phyloP scores from a whole-genome alignment of 2,797 vertebrate species.

The Periparus ater region DNA sequence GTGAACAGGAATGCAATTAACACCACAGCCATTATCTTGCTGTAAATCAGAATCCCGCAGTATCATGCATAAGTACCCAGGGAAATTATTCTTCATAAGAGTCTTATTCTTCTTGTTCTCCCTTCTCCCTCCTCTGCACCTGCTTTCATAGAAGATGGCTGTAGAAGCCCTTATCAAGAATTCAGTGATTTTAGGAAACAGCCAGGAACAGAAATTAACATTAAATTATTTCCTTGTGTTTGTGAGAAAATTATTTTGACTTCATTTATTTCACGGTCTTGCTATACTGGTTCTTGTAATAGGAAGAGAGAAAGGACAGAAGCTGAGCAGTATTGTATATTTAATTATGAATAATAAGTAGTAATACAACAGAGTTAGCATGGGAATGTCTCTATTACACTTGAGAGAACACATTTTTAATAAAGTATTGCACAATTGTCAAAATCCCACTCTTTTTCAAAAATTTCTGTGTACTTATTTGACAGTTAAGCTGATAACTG shows the following conservation, averaged over 20 bases:
- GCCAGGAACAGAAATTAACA: neutral
- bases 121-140: neutral
- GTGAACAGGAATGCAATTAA: neutral
- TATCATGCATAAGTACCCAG: neutral
- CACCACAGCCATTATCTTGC: neutral
- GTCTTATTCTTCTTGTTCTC: neutral
- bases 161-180: neutral
- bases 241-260: neutral
- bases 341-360: conserved; percentile 14
- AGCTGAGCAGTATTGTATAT: neutral
- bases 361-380: neutral
- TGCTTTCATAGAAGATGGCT: neutral
- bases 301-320: neutral
- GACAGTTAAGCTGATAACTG: neutral
- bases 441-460: neutral
- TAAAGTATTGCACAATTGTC: neutral
- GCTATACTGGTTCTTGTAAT: neutral
- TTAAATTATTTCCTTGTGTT: neutral
- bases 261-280: neutral
- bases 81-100: neutral
- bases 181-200: neutral
- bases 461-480: neutral
- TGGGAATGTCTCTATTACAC: conserved; percentile 12
- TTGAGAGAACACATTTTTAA: conserved; percentile 16
- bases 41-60: neutral